Evolutionary conservation across 1,140 invertebrate genomes (phyloP).

Genomic region (Heliconius congener): DNA sequence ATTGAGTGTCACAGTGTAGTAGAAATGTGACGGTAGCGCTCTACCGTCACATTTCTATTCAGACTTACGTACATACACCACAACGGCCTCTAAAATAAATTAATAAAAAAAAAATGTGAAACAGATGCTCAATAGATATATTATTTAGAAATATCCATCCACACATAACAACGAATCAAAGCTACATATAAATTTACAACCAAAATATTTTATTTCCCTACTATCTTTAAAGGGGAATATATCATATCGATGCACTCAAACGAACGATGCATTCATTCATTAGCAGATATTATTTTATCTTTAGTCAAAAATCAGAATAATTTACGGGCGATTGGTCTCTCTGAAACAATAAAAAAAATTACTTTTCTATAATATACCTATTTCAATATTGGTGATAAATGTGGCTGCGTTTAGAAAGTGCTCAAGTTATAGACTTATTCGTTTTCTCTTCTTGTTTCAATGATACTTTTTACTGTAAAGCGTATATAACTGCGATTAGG

Average conservation of each 20-base stretch:
- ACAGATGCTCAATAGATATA: too few species aligned
- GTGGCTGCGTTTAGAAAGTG: background rate
- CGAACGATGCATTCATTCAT: slow-evolving; percentile 29
- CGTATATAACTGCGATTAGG: too few species aligned
- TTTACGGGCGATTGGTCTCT: slow-evolving; percentile 13
- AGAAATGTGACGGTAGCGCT: too few species aligned
- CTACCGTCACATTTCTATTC: too few species aligned
- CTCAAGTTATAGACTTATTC: background rate
- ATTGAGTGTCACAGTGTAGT: too few species aligned
- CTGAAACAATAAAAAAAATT: background rate
- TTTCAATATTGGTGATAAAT: background rate
- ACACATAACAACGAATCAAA: too few species aligned
- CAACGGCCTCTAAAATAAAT: too few species aligned
- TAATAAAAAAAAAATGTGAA: too few species aligned
- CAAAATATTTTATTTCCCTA: background rate
- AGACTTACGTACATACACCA: too few species aligned
- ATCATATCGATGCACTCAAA: slow-evolving; percentile 10
- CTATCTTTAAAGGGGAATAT: background rate
- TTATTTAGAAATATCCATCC: too few species aligned
- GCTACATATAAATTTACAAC: background rate
- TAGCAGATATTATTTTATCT: slow-evolving; percentile 26
- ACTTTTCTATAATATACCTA: background rate
- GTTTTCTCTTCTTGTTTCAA: background rate
- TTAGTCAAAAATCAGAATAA: slow-evolving; percentile 10
- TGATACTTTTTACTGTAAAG: too few species aligned